Base-by-base conservation (phyloP, 2,888 invertebrate genomes). In the Steinernema hermaphroditum region DNA sequence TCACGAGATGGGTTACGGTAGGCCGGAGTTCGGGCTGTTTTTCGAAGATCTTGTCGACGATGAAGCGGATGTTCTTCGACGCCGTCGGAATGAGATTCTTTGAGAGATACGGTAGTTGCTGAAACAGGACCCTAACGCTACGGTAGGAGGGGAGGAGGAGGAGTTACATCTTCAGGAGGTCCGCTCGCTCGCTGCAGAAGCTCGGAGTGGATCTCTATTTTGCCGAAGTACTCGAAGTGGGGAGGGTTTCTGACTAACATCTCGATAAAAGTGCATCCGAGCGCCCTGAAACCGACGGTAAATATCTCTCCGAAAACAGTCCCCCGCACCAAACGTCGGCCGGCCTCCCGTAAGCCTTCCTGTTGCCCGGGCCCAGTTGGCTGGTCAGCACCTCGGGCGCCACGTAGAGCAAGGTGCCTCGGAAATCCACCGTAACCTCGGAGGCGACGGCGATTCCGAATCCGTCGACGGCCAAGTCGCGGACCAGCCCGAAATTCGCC, bases 261-360 rank as follows among this genome's bases (percentile, higher is more conserved):
- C 32, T 82, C 82, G 22, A 82, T 74, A 50, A 82, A 78, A 0
- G 82, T 82, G 68, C 82, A 82, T 1, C 81, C 81, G 0, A 80
- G 75, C 22, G 81, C 78, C 78, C 78, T 77, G 46, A 32, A 75
- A 75, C 2, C 0, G 19, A 27, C 19, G 29, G 54, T 16, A 22
- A 16, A 69, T 9, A 22, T 16, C 2, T 0, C 6, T 14, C 19
- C 32, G 2, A 34, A 71, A 19, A 70, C 27, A 16, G 24, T 62
- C 70, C 8, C 70, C 8, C 27, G 8, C 24, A 34, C 81, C 82
- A 82, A 27, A 82, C 78, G 69, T 82, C 82, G 0, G 82, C 80
- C 1, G 82, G 76, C 14, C 70, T 71, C 19, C 74, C 75, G 37
- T 82, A 82, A 8, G 82, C 77, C 6, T 74, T 78, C 4, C 81